Evolutionary conservation across 1,140 invertebrate species (phyloP).

Genomic region (Camponotus pennsylvanicus): DNA sequence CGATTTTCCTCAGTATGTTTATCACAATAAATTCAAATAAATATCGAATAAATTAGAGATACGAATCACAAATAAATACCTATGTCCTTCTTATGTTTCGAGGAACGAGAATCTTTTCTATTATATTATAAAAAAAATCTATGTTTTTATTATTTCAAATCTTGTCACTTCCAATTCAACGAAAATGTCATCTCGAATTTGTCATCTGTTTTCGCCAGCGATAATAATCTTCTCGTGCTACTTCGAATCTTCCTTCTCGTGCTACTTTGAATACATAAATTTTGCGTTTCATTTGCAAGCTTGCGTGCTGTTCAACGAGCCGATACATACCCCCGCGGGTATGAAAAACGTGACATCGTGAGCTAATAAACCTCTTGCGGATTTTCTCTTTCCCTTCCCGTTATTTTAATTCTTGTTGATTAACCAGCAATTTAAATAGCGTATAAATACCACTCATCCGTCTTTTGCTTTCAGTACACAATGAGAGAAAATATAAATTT

Average conservation of each 20-base stretch:
- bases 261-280: conserved; percentile 29
- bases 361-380: conserved; percentile 12
- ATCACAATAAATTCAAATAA: too few relatives aligned
- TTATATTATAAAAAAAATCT: background rate
- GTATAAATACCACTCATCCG: background rate
- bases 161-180: background rate
- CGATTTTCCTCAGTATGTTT: background rate
- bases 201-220: background rate
- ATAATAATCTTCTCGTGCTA: conserved; percentile 6
- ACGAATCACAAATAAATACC: background rate
- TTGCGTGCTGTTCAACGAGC: conserved; percentile 1
- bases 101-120: background rate
- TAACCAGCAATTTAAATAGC: conserved; percentile 4
- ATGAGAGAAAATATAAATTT: background rate
- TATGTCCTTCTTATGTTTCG: background rate
- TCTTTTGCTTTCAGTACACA: background rate
- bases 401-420: conserved; percentile 20
- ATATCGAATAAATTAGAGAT: background rate
- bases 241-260: background rate
- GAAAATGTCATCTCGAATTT: conserved; percentile 6
- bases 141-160: background rate
- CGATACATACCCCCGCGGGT: conserved; percentile 7
- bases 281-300: conserved; percentile 32
- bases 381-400: background rate
- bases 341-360: conserved; percentile 12